Conservation (phyloP, 2,797 vertebrate genomes). For the Melanotaenia boesemani region DNA sequence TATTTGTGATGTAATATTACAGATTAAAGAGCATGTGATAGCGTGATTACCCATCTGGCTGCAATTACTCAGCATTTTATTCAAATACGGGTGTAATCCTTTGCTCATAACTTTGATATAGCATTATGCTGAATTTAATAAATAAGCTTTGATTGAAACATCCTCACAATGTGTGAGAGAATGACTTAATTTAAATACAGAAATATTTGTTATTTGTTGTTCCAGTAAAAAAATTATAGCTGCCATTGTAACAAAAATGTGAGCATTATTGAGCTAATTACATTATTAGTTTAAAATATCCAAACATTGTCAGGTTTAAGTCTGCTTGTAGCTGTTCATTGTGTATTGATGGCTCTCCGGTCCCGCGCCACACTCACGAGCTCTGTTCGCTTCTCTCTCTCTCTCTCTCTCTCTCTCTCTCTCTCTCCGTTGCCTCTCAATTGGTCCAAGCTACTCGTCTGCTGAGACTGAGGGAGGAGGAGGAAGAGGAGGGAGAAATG, state of each 20-base stretch:
- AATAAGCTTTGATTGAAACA: too few species aligned
- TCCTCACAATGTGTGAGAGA: too few species aligned
- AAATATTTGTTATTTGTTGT: not conserved
- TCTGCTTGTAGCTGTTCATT: not conserved
- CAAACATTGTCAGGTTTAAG: not conserved
- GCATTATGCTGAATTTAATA: not conserved
- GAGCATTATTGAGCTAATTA: not conserved
- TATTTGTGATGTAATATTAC: not conserved
- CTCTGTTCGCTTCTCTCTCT: constrained; percentile 26
- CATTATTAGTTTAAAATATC: not conserved
- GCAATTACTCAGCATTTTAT: not conserved
- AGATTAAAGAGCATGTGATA: not conserved
- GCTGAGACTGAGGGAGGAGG: constrained; percentile 26
- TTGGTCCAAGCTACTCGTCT: constrained; percentile 56
- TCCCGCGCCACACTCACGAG: constrained; percentile 21
- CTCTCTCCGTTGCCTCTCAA: constrained; percentile 42
- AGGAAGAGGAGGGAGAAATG: constrained; percentile 8
- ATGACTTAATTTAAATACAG: rapidly evolving
- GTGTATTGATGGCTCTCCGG: constrained; percentile 17
- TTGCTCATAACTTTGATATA: not conserved
- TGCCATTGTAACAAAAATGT: too few species aligned
- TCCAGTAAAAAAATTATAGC: too few species aligned
- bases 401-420: not conserved
- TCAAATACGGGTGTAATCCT: not conserved
- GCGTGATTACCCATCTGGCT: not conserved